Conservation (phyloP, 2,797 vertebrate species). For the Pseudochirops cupreus region DNA sequence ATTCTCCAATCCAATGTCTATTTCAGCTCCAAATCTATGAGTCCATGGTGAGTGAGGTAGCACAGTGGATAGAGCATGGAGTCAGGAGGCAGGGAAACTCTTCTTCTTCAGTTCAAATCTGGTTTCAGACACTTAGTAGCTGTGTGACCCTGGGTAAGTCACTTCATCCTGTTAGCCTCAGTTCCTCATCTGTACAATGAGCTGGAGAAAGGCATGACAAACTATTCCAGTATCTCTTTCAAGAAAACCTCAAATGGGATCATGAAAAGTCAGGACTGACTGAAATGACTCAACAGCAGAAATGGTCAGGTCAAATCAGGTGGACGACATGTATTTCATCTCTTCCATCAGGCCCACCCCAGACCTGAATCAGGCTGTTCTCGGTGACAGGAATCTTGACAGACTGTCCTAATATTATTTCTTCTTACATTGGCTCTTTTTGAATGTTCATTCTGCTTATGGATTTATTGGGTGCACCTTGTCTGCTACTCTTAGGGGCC, state of each 20-base stretch:
- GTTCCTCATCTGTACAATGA: not conserved
- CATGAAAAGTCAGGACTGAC: not conserved
- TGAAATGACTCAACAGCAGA: not conserved
- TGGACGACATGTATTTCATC: not conserved
- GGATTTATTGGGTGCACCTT: constrained; percentile 57
- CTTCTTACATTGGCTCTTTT: not conserved
- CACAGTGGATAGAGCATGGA: too few relatives aligned
- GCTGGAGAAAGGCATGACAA: not conserved
- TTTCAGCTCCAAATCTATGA: not conserved
- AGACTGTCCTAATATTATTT: not conserved
- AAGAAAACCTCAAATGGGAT: not conserved
- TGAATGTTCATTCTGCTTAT: not conserved
- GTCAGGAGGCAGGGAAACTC: not conserved
- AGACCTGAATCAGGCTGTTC: not conserved
- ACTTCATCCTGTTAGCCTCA: not conserved
- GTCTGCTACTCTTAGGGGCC: constrained; percentile 47
- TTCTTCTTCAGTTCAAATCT: not conserved
- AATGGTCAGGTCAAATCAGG: not conserved
- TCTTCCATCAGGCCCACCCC: not conserved
- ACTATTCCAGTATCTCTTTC: not conserved
- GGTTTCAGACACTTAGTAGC: not conserved
- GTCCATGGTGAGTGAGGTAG: too few relatives aligned
- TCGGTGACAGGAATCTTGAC: not conserved
- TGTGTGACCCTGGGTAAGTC: not conserved
- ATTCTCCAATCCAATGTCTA: not conserved